Conservation (phyloP, 1,140 invertebrate genomes). For the Batillaria attramentaria region DNA sequence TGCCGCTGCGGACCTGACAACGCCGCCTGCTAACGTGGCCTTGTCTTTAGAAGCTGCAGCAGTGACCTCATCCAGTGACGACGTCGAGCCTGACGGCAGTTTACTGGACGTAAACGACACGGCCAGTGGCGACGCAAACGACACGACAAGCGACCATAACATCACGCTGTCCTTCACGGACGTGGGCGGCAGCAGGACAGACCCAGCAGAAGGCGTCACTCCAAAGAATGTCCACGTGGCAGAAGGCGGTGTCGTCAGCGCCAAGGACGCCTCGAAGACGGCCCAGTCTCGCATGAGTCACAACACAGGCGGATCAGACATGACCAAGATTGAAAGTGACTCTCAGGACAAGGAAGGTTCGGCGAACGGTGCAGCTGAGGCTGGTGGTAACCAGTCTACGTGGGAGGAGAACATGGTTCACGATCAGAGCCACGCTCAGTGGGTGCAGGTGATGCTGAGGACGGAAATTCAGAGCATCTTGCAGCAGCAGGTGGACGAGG, state of each 20-base stretch:
- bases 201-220: background rate
- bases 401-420: constrained; percentile 29
- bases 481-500: constrained; percentile 39
- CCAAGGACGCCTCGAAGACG: background rate
- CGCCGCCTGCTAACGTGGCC: background rate
- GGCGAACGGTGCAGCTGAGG: background rate
- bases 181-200: background rate
- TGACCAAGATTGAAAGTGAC: background rate
- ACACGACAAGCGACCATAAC: constrained; percentile 14
- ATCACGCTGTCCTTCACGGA: constrained; percentile 13
- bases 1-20: background rate
- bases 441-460: constrained; percentile 36
- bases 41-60: background rate
- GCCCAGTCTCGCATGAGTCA: constrained; percentile 27
- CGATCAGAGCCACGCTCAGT: constrained; percentile 8
- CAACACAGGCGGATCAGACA: background rate
- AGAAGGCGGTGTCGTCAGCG: background rate
- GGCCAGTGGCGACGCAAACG: constrained; percentile 31
- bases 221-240: background rate
- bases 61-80: background rate
- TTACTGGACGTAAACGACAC: constrained; percentile 22
- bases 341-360: background rate
- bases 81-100: constrained; percentile 6
- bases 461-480: constrained; percentile 34
- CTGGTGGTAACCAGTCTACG: background rate